Evolutionary conservation across 2,113 vertebrate species (phyloP), one percentile per base, ranked within the genome.

Genomic region (Mobula hypostoma): DNA sequence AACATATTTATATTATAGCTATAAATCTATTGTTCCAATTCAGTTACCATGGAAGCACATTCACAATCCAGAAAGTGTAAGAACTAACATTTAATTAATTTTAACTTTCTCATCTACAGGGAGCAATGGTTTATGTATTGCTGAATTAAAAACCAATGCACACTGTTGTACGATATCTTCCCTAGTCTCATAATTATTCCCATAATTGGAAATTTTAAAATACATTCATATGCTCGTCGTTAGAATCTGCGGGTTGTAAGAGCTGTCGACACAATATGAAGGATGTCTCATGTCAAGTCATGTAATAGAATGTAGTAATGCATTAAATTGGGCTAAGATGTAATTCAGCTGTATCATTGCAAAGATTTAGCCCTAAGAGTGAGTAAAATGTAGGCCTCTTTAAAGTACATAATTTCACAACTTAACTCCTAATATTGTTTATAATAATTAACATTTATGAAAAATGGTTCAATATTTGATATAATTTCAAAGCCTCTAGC

Each of bases 11-110:
- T 32, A 63, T 88, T 88, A 2, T 66, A 66, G 85, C 7, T n/a
- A 87, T 87, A 61, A 87, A 66, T 66, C 61, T 36, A 68, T 17
- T 90, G 15, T 90, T 63, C 85, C 85, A 32, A 32, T 68, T 90
- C 63, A 90, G n/a, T 66, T 90, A 66, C 85, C 29, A 68, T 68
- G 61, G 29, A 66, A 68, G n/a, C 63, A 32, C 17, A 66, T n/a
- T 90, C 12, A 63, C 32, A 27, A 68, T 90, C 2, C 9, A 90
- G 58, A 66, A 32, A 32, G 32, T 90, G 66, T n/a, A 32, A 90
- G 61, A 68, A 7, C 85, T 8, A 36, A 66, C n/a, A 90, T 90
- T 66, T 90, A 68, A 90, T 90, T 90, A 66, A 66, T 66, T 90
- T 66, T 68, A 66, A 66, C 14, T 32, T 63, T 66, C 63, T 63